A percentile compares a stretch with the other conserved stretches of the same genome.
Evolutionary conservation across 2,113 vertebrate genomes (phyloP).

Genomic region (Pithys albifrons): DNA sequence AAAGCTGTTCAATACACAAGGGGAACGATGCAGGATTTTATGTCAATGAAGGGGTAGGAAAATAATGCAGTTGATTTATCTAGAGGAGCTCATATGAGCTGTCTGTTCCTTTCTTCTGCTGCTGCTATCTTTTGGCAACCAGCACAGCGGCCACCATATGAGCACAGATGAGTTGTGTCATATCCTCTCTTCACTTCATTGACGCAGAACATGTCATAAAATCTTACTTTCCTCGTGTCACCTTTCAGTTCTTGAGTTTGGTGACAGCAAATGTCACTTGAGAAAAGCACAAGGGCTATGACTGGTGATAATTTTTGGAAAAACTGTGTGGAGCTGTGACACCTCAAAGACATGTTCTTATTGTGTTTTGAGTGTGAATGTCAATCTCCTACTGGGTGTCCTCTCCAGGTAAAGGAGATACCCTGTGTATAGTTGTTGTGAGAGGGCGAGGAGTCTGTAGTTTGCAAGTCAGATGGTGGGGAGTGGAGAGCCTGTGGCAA

Average conservation of each 20-base stretch:
- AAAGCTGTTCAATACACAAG: not conserved
- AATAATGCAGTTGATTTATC: not conserved
- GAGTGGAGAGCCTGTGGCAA: not conserved
- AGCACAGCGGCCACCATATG: rapidly evolving
- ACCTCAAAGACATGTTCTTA: not conserved
- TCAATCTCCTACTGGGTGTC: not conserved
- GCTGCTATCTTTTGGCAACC: not conserved
- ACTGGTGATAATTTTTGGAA: not conserved
- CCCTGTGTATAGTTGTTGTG: too few relatives aligned
- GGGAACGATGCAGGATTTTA: rapidly evolving
- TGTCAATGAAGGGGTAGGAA: not conserved
- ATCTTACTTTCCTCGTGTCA: not conserved
- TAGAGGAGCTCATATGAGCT: not conserved
- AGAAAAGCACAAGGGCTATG: not conserved
- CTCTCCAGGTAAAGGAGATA: not conserved
- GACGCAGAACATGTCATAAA: not conserved
- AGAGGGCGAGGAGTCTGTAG: not conserved
- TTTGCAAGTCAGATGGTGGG: not conserved
- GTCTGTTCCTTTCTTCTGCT: not conserved
- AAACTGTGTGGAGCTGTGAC: not conserved
- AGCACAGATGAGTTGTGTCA: not conserved
- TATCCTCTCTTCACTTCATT: not conserved
- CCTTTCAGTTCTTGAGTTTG: not conserved
- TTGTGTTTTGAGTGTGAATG: not conserved
- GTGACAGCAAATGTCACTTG: constrained; percentile 3